A percentile compares a stretch with the other conserved stretches of the same genome.
Evolutionary conservation across 2,113 vertebrate genomes (phyloP).

Genomic region (Reinhardtius hippoglossoides): DNA sequence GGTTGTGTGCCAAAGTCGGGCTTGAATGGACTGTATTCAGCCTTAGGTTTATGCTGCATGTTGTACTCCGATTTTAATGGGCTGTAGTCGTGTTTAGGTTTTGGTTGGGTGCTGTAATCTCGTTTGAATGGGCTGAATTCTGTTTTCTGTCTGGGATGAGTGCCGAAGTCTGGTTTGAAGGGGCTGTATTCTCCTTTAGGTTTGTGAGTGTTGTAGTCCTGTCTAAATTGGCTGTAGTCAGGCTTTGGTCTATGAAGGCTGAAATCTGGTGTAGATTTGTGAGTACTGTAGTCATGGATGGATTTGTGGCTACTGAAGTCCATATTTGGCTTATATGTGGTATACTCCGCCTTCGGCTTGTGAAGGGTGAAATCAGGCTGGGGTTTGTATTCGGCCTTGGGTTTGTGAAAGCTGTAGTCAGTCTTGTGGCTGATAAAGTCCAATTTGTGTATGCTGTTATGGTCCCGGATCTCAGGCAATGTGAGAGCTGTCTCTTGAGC

Average conservation of each 20-base stretch:
- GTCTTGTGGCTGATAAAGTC: constrained; percentile 82
- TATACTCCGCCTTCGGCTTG: constrained; percentile 81
- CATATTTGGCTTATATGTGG: constrained; percentile 80
- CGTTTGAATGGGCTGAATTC: constrained; percentile 81
- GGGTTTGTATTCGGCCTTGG: constrained; percentile 79
- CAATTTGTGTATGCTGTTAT: constrained; percentile 93
- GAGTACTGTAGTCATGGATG: constrained; percentile 76
- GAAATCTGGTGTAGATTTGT: constrained; percentile 79
- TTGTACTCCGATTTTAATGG: constrained; percentile 79
- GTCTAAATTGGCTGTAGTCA: constrained; percentile 79
- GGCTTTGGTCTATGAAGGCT: constrained; percentile 78
- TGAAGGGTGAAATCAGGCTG: constrained; percentile 79
- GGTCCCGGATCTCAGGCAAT: constrained; percentile 90
- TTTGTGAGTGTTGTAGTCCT: constrained; percentile 76
- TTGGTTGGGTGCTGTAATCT: constrained; percentile 79
- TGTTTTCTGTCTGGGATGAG: constrained; percentile 75
- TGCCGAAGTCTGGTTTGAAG: constrained; percentile 80
- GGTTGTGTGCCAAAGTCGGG: constrained; percentile 76
- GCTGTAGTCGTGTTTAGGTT: constrained; percentile 81
- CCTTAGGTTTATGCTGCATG: constrained; percentile 71
- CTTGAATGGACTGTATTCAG: constrained; percentile 80
- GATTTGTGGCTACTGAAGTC: constrained; percentile 79
- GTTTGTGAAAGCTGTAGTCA: constrained; percentile 81
- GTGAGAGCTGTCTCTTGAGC: constrained; percentile 87
- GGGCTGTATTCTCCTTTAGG: constrained; percentile 76